Conservation (phyloP, 2,113 vertebrate genomes). For the Agapornis roseicollis region DNA sequence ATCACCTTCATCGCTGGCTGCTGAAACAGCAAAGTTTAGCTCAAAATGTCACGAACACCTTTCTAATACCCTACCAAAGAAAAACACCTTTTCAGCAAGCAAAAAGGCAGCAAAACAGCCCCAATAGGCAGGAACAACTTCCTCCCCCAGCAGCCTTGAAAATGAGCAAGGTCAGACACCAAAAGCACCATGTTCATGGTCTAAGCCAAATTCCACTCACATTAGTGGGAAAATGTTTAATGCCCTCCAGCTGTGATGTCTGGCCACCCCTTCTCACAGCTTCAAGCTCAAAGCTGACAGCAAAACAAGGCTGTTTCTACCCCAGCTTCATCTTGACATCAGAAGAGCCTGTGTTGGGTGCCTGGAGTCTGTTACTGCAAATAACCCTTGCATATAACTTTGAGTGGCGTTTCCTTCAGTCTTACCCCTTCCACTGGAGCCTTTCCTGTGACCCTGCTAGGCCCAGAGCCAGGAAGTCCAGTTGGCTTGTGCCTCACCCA, state of each 20-base stretch:
- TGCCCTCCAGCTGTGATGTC: not conserved
- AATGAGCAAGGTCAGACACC: not conserved
- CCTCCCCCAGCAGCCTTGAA: not conserved
- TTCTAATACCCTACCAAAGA: not conserved
- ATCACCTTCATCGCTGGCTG: not conserved
- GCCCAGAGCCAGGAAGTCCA: not conserved
- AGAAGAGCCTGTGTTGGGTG: not conserved
- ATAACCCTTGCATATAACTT: not conserved
- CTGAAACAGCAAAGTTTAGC: conserved; percentile 40
- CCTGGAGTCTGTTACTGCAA: not conserved
- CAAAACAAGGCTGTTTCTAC: not conserved
- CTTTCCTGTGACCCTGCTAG: not conserved
- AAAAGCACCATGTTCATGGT: not conserved
- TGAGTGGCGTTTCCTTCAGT: not conserved
- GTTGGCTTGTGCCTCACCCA: not conserved
- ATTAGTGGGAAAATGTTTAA: not conserved
- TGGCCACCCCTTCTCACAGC: not conserved
- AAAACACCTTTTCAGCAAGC: not conserved
- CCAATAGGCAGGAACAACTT: not conserved
- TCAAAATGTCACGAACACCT: conserved; percentile 1
- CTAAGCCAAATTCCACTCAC: not conserved
- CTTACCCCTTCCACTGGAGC: not conserved
- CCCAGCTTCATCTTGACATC: not conserved
- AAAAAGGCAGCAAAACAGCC: not conserved
- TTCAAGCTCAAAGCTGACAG: not conserved